A percentile compares a stretch with the other conserved stretches of the same genome.
phyloP scores from a whole-genome alignment of 2,797 vertebrate species.

The Tinamus major region DNA sequence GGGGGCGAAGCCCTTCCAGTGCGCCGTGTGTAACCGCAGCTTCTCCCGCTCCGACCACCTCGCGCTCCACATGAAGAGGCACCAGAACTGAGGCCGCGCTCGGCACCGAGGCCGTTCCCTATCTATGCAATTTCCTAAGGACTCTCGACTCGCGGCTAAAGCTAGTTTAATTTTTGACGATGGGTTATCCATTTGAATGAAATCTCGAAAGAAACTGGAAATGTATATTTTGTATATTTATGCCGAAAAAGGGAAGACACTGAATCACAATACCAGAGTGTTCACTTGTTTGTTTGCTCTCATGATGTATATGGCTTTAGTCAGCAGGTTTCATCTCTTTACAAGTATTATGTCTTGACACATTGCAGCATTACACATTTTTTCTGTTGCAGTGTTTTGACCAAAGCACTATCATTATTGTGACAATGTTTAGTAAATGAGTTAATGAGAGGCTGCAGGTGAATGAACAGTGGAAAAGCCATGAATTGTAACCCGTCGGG shows the following conservation, averaged over 20 bases:
- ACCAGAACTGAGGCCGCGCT: constrained; percentile 87
- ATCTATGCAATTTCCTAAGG: constrained; percentile 73
- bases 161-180: constrained; percentile 59
- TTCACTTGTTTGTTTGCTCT: constrained; percentile 73
- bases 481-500: constrained; percentile 71
- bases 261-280: constrained; percentile 76
- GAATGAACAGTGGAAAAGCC: constrained; percentile 75
- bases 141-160: constrained; percentile 7
- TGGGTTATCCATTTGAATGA: constrained; percentile 53
- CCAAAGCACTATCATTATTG: constrained; percentile 77
- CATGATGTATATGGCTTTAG: constrained; percentile 68
- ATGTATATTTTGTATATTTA: constrained; percentile 86
- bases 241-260: constrained; percentile 82
- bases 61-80: constrained; percentile 98
- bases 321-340: constrained; percentile 81
- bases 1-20: constrained; percentile 96
- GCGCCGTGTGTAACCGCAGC: constrained; percentile 91
- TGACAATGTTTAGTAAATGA: constrained; percentile 79
- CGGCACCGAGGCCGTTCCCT: background rate
- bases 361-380: constrained; percentile 49
- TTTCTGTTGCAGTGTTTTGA: constrained; percentile 73
- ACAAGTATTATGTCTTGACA: constrained; percentile 75
- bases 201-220: constrained; percentile 79
- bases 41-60: constrained; percentile 98
- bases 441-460: constrained; percentile 68